phyloP scores from a whole-genome alignment of 2,888 invertebrate genomes.

The Nesidiocoris tenuis region DNA sequence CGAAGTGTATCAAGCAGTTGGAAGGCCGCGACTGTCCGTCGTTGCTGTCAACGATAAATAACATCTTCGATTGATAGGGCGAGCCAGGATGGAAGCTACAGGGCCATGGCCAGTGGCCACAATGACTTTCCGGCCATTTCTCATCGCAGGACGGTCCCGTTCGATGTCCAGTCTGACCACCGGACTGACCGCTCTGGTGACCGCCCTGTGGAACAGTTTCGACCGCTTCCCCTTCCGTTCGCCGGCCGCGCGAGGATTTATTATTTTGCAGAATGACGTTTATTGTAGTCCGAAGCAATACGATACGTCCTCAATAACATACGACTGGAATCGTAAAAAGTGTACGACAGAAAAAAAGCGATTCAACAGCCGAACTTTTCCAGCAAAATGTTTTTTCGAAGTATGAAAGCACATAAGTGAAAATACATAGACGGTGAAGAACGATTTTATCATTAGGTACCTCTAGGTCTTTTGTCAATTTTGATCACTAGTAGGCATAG shows the following conservation, averaged over 20 bases:
- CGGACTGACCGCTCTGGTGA: neutral
- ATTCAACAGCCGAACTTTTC: too few relatives aligned
- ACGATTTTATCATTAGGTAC: too few relatives aligned
- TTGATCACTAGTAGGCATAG: too few relatives aligned
- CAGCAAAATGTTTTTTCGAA: too few relatives aligned
- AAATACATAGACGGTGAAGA: too few relatives aligned
- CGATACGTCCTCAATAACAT: neutral
- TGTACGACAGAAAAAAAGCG: too few relatives aligned
- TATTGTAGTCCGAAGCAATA: constrained; percentile 19
- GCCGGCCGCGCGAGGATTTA: constrained; percentile 19
- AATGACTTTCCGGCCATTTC: constrained; percentile 24
- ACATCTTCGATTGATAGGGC: constrained; percentile 37
- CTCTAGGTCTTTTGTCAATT: too few relatives aligned
- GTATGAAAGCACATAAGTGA: too few relatives aligned
- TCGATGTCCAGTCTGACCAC: neutral
- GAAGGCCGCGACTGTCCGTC: neutral
- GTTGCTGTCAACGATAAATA: constrained; percentile 37
- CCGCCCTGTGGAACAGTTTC: neutral
- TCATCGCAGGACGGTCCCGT: constrained; percentile 16
- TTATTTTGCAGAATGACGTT: constrained; percentile 34
- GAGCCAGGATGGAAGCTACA: neutral
- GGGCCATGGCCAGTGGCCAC: constrained; percentile 5
- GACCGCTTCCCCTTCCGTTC: constrained; percentile 9
- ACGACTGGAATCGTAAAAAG: neutral
- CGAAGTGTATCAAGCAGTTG: neutral